A percentile compares a stretch with the other conserved stretches of the same genome.
Conservation (phyloP, 2,113 vertebrate genomes). For the Nothobranchius furzeri region DNA sequence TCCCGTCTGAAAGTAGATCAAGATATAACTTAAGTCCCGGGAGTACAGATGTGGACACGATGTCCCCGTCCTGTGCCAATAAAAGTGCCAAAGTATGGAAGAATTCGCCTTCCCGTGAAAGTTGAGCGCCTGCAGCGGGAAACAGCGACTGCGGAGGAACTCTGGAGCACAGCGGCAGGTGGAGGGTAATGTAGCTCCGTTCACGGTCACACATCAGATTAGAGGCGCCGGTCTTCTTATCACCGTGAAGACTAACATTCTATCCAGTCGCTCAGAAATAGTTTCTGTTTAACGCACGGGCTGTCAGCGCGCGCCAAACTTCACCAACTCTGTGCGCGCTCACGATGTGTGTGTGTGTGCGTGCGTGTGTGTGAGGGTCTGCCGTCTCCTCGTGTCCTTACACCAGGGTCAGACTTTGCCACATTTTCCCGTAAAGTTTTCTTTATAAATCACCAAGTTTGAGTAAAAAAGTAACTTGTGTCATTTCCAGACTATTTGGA, state of each 20-base stretch:
- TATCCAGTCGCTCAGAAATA: neutral
- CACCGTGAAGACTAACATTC: constrained; percentile 7
- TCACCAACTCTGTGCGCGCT: constrained; percentile 30
- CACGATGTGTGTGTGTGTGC: neutral
- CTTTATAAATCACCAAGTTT: too few relatives aligned
- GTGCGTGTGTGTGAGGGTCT: neutral
- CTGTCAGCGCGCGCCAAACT: constrained; percentile 43
- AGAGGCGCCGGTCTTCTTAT: constrained; percentile 68
- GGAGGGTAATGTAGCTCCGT: constrained; percentile 57
- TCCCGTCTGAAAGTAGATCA: neutral
- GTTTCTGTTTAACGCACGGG: constrained; percentile 31
- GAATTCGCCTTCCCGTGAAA: constrained; percentile 10
- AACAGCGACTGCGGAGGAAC: neutral
- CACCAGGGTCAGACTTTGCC: too few relatives aligned
- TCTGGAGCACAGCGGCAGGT: constrained; percentile 48
- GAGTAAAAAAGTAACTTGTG: too few relatives aligned
- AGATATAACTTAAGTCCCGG: constrained; percentile 22
- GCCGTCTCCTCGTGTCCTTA: too few relatives aligned
- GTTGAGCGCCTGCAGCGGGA: constrained; percentile 7
- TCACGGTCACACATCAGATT: constrained; percentile 62
- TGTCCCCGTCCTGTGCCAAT: constrained; percentile 21
- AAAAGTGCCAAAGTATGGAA: constrained; percentile 11
- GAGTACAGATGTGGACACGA: constrained; percentile 5
- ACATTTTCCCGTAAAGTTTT: too few relatives aligned
- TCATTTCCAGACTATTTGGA: too few relatives aligned